These are phyloP conservation scores for Limnephilus auricula DNA, from an alignment of 2,888 invertebrate genomes.

Conservation along the genomic window DNA sequence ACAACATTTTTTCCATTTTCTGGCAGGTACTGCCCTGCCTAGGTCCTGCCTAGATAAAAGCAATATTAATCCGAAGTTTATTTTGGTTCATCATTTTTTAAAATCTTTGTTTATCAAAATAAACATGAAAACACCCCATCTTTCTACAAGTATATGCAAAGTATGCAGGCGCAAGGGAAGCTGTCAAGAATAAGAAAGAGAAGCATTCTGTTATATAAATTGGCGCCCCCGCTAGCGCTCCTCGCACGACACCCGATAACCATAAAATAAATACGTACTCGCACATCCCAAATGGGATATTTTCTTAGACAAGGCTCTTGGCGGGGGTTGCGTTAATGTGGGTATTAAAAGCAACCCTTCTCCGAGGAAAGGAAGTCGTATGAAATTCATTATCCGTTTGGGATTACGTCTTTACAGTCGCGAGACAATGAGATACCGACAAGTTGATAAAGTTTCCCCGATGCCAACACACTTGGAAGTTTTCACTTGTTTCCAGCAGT, in stretches of 20 bases:
- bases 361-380: slow-evolving; percentile 63
- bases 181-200: neutral
- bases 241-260: slow-evolving; percentile 7
- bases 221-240: neutral
- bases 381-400: slow-evolving; percentile 65
- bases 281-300: slow-evolving; percentile 28
- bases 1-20: no score
- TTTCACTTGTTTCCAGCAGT: slow-evolving; percentile 64
- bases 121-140: neutral
- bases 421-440: slow-evolving; percentile 64
- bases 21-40: neutral
- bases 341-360: slow-evolving; percentile 55
- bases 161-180: neutral
- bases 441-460: slow-evolving; percentile 66
- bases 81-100: neutral
- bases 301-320: slow-evolving; percentile 30
- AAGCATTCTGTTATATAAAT: neutral
- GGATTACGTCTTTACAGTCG: slow-evolving; percentile 58
- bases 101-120: neutral
- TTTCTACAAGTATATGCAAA: neutral
- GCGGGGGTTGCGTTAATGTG: slow-evolving; percentile 48
- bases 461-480: slow-evolving; percentile 64
- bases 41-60: neutral
- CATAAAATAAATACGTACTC: slow-evolving; percentile 22
- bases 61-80: neutral